Evolutionary conservation across 2,888 invertebrate genomes (phyloP), one percentile per base, ranked within the genome.

Genomic region (Eretmocerus hayati): DNA sequence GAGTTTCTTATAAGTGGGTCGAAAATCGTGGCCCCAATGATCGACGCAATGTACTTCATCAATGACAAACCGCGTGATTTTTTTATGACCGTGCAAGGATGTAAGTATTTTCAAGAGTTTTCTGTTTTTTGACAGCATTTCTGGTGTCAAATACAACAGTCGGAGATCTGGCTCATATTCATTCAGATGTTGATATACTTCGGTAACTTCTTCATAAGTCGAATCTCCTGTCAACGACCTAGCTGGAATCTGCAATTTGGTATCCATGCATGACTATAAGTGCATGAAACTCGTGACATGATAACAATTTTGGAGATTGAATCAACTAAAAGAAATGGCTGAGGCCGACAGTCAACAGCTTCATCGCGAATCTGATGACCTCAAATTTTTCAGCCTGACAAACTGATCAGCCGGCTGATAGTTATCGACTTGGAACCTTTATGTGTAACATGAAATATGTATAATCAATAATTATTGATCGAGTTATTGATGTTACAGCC

Each of bases 1-100:
- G 39, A 96, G 75, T 56, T 83, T 83, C 62, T 94, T 94, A 75
- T 97, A 99, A 72, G 89, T 88, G 0, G 88, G 87, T 1, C 88
- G 75, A 73, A 93, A 94, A 74, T 94, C 96, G 73, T 99, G 97
- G 1, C 97, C 97, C 97, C 97, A 99, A 66, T 92, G 92, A 8
- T 94, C 94, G 4, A 99, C 90, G 74, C 99, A 99, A 71, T 99
- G 99, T 0, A 93, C 97, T 72, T 99, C 97, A 72, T 99, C 97
- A 53, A 99, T 91, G 2, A 97, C 91, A 74, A 97, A 92, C 58
- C 93, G 74, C 15, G 87, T 79, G 2, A 99, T 74, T 60, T 84
- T 78, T 6, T 80, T 80, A 40, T 88, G 75, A 0, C 78, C 72
- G 69, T 91, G 85, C 0, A 99, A 75, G 18, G 75, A 72, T 38